Base-by-base conservation (phyloP, 2,888 invertebrate species). In the Pollenia griseotomentosa region DNA sequence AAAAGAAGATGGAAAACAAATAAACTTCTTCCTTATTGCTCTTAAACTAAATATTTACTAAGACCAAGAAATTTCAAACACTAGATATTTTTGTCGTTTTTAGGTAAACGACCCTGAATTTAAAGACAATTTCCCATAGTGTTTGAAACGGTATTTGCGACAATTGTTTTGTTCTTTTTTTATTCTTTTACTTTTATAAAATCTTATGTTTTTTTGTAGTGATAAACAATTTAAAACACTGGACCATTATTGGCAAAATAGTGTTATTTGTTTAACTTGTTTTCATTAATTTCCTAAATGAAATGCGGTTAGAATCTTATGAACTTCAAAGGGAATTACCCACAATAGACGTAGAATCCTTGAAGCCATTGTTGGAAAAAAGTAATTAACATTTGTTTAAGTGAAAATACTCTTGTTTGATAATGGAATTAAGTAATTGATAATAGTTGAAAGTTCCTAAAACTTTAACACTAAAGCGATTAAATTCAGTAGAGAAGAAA, bases 281-380 rank as follows among this genome's bases (percentile, higher is more conserved):
- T 51, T 48, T 19, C 44, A 44, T 74, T 61, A n/a, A 86, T 79
- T 89, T 90, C 89, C 89, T 89, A 89, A 88, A 85, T 88, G 65
- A 59, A 48, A 48, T 40, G 51, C 73, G 66, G 44, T 66, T 16
- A 79, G 61, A 19, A 12, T 48, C 46, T n/a, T 63, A 65, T 80
- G 46, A 57, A 65, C 61, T 71, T 33, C 7, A 16, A 44, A 65
- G 46, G 11, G 14, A 61, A 61, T 44, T 12, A 4, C n/a, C 19
- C 46, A 53, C 19, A 65, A 55, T 23, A 11, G 48, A 8, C n/a
- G 46, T 19, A 10, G 57, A 61, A 79, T 14, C 46, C 53, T 71
- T 55, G 33, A 66, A 63, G 59, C 40, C 19, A 65, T 75, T 70
- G 46, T 80, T 61, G 7, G 2, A 3, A 23, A 40, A 40, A 40